Evolutionary conservation across 2,113 vertebrate species (phyloP).

Genomic region (Odontophorus gujanensis): DNA sequence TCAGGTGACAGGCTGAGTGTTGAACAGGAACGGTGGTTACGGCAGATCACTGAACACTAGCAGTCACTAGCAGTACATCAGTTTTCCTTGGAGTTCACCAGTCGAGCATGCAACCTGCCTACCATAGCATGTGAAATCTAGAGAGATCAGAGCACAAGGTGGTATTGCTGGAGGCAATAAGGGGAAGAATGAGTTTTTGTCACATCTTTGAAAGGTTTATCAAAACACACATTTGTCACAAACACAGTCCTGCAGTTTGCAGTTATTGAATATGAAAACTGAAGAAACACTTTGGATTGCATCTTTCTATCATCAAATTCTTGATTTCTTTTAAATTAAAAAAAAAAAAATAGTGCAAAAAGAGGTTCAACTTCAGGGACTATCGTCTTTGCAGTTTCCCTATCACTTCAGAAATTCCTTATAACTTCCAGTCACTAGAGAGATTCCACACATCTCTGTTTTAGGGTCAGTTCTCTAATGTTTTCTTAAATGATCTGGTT

Average conservation of each 20-base stretch:
- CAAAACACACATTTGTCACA: conserved; percentile 19
- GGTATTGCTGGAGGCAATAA: conserved; percentile 42
- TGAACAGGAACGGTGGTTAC: background rate
- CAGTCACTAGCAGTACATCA: background rate
- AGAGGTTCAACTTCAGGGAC: background rate
- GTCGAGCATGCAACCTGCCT: conserved; percentile 6
- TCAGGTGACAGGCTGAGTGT: background rate
- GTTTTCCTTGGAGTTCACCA: conserved; percentile 27
- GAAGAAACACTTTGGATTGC: background rate
- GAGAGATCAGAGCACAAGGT: conserved; percentile 43
- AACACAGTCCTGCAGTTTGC: background rate
- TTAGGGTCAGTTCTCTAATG: background rate
- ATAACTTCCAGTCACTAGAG: background rate
- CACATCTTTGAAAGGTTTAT: conserved; percentile 23
- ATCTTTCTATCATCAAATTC: background rate
- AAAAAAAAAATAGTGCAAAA: background rate
- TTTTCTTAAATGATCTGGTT: background rate
- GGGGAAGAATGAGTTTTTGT: background rate
- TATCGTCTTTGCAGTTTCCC: background rate
- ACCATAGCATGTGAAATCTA: conserved; percentile 16
- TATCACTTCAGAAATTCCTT: background rate
- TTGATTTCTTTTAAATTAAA: background rate
- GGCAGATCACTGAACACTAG: background rate
- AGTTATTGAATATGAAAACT: background rate
- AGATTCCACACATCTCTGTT: background rate